A percentile compares a stretch with the other conserved stretches of the same genome.
These are phyloP conservation scores for Intellagama lesueurii DNA, from an alignment of 2,797 vertebrate genomes.

Conservation along the genomic window DNA sequence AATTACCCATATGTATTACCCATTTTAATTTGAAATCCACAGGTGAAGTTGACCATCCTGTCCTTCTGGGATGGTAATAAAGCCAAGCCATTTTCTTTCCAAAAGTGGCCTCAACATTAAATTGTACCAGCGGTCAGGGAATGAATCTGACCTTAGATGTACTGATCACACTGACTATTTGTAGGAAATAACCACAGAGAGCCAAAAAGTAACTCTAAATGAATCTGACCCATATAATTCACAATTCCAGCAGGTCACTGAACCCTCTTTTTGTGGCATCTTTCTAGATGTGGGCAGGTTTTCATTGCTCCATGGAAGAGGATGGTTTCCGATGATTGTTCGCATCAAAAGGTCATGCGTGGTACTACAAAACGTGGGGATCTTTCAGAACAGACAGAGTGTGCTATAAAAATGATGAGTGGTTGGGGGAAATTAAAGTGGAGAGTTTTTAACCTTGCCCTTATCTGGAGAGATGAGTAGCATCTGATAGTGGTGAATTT, in stretches of 20 bases:
- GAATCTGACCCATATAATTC: not conserved
- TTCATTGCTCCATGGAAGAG: fast-evolving
- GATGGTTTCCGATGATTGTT: not conserved
- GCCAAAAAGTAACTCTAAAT: not conserved
- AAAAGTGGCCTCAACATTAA: fast-evolving
- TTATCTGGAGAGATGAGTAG: not conserved
- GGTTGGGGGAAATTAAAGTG: not conserved
- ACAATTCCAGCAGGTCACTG: not conserved
- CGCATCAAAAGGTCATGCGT: not conserved
- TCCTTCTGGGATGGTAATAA: constrained; percentile 28
- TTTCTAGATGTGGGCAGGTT: fast-evolving
- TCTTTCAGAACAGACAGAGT: not conserved
- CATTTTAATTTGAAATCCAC: constrained; percentile 12
- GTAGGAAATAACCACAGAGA: not conserved
- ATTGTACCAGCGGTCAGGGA: not conserved
- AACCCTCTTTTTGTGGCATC: not conserved
- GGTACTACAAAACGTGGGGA: fast-evolving
- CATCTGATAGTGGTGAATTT: not conserved
- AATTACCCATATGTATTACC: not conserved
- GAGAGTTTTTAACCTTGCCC: not conserved
- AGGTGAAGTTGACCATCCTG: constrained; percentile 12
- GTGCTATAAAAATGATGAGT: not conserved
- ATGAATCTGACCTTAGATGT: not conserved
- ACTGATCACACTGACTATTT: not conserved
- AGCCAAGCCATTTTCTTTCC: not conserved